phyloP scores from a whole-genome alignment of 2,113 vertebrate genomes.

The Anarhynchus alexandrinus region DNA sequence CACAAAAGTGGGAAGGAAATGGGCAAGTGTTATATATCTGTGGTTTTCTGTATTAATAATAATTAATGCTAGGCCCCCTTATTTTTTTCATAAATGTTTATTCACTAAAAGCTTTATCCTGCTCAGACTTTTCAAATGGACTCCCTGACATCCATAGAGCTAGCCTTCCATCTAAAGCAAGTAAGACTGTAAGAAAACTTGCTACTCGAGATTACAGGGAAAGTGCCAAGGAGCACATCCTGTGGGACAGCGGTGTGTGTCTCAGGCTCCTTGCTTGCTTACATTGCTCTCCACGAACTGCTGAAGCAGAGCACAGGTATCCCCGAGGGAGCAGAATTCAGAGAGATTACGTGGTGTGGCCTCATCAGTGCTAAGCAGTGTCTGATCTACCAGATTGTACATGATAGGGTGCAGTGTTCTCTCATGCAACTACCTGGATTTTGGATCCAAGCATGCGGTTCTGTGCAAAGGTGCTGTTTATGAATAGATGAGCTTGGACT shows the following conservation, averaged over 20 bases:
- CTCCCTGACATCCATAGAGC: neutral
- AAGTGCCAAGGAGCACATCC: neutral
- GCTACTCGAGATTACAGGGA: neutral
- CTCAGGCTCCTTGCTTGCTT: neutral
- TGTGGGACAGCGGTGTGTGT: neutral
- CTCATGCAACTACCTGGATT: neutral
- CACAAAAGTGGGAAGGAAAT: neutral
- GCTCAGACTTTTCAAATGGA: neutral
- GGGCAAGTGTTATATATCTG: neutral
- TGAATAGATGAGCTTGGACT: neutral
- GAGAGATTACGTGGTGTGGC: neutral
- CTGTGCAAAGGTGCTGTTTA: neutral
- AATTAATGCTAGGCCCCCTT: neutral
- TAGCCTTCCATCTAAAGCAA: neutral
- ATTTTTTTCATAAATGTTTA: neutral
- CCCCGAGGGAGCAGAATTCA: neutral
- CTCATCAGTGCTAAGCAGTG: neutral
- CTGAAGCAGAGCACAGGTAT: neutral
- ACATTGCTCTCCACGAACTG: neutral
- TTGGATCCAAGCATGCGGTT: neutral
- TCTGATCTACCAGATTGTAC: fast-evolving
- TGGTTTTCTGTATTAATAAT: neutral
- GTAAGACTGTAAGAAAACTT: neutral
- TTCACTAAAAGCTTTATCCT: neutral
- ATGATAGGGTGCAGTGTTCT: neutral